Evolutionary conservation across 1,140 invertebrate species (phyloP).

Genomic region (Telenomus remus): DNA sequence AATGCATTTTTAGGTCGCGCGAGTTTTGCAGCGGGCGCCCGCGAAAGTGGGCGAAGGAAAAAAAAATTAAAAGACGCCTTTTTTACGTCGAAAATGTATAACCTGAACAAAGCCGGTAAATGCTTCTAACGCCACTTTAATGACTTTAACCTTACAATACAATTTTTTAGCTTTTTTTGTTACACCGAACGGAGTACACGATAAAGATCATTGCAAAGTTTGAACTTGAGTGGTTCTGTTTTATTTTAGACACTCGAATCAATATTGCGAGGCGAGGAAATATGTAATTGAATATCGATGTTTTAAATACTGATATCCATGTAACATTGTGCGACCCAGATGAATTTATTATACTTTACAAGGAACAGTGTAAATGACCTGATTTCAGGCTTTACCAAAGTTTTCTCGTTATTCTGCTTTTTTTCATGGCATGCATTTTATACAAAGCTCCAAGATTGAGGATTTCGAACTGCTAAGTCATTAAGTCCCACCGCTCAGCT

Average conservation of each 20-base stretch:
- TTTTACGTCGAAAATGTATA: constrained; percentile 22
- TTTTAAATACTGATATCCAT: constrained; percentile 6
- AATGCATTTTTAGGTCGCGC: constrained; percentile 60
- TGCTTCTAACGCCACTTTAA: constrained; percentile 54
- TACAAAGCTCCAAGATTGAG: constrained; percentile 11
- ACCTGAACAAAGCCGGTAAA: constrained; percentile 39
- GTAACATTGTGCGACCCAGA: no score
- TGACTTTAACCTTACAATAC: constrained; percentile 52
- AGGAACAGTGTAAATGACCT: constrained; percentile 17
- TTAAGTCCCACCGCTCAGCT: not conserved
- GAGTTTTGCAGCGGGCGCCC: constrained; percentile 27
- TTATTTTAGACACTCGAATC: not conserved
- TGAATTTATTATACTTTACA: constrained; percentile 5
- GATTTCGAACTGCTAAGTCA: constrained; percentile 8
- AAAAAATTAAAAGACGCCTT: constrained; percentile 50
- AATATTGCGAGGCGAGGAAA: not conserved
- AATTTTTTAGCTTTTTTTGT: constrained; percentile 36
- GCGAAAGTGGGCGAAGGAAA: constrained; percentile 53
- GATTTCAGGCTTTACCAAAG: constrained; percentile 12
- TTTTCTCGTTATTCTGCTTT: constrained; percentile 19
- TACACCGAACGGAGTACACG: not conserved
- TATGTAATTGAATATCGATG: not conserved
- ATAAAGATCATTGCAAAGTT: constrained; percentile 26
- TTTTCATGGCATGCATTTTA: constrained; percentile 10
- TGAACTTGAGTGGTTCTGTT: constrained; percentile 7